Conservation (phyloP, 2,888 invertebrate species). For the Altica lythri region DNA sequence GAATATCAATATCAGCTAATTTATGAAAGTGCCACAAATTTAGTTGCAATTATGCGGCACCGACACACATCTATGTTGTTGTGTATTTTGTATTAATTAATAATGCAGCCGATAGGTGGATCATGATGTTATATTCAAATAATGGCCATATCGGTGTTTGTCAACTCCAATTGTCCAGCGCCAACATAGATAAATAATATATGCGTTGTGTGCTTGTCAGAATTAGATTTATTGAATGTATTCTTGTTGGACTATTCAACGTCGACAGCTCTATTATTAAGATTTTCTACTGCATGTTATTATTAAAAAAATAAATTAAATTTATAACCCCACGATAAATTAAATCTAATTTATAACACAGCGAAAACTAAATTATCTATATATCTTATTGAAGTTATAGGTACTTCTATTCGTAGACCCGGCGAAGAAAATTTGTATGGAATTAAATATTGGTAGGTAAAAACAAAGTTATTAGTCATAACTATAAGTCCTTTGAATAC, state of each 20-base stretch:
- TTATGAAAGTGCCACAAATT: conserved; percentile 56
- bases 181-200: conserved; percentile 53
- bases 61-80: conserved; percentile 49
- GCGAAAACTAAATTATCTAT: no score
- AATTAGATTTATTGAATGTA: conserved; percentile 54
- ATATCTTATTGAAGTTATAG: no score
- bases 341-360: no score
- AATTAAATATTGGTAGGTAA: no score
- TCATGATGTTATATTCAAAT: conserved; percentile 56
- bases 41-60: conserved; percentile 55
- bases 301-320: no score
- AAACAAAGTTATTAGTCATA: no score
- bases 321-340: no score
- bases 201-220: conserved; percentile 53
- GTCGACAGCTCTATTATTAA: conserved; percentile 34
- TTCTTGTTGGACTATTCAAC: conserved; percentile 43
- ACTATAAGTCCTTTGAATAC: no score
- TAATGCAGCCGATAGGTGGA: conserved; percentile 56
- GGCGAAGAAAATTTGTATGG: no score
- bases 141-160: conserved; percentile 54
- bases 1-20: conserved; percentile 56
- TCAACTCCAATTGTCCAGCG: conserved; percentile 54
- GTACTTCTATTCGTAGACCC: no score
- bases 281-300: no score
- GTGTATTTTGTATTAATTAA: conserved; percentile 56